These are phyloP conservation scores for Hydropsyche betteni DNA, from an alignment of 2,888 invertebrate species.

Conservation along the genomic window DNA sequence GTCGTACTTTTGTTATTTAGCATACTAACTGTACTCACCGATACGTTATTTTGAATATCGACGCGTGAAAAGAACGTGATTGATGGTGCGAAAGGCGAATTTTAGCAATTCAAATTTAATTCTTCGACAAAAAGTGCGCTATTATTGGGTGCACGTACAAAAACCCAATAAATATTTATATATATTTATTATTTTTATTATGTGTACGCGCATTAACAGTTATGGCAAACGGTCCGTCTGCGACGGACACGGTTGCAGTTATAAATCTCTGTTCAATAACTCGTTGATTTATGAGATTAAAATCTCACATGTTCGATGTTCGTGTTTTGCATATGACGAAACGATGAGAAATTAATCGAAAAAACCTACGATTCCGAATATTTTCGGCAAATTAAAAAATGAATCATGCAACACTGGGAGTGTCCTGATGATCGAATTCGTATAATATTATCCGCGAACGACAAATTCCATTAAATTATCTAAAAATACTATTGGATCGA, in stretches of 20 bases:
- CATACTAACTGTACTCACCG: no score
- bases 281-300: conserved; percentile 28
- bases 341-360: background rate
- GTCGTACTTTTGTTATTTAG: no score
- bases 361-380: background rate
- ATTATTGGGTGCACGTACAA: background rate
- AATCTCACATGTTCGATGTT: background rate
- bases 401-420: background rate
- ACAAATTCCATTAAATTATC: no score
- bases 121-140: background rate
- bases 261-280: conserved; percentile 25
- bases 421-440: conserved; percentile 10
- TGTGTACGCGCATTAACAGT: conserved; percentile 21
- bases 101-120: conserved; percentile 23
- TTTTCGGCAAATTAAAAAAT: background rate
- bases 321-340: conserved; percentile 11
- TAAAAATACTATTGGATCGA: no score
- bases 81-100: conserved; percentile 13
- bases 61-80: conserved; percentile 14
- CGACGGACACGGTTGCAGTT: conserved; percentile 23
- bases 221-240: conserved; percentile 19
- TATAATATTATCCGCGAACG: no score
- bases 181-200: background rate
- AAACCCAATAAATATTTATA: conserved; percentile 18
- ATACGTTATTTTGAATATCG: conserved; percentile 8